phyloP scores from a whole-genome alignment of 2,113 vertebrate genomes.

The Macquaria australasica region DNA sequence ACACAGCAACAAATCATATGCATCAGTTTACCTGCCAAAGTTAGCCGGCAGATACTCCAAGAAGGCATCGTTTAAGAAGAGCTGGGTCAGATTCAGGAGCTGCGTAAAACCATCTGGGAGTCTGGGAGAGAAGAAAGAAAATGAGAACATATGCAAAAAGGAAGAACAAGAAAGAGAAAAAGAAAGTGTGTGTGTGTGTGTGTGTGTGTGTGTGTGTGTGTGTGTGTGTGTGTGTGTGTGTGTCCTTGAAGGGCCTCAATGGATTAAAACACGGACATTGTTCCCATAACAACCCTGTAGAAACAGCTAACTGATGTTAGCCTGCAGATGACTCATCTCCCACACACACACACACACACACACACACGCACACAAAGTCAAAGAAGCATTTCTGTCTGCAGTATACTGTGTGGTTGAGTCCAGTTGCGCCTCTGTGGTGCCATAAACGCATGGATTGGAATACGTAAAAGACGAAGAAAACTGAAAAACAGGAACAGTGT shows the following conservation, averaged over 20 bases:
- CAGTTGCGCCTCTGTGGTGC: neutral
- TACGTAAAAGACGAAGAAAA: neutral
- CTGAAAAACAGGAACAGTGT: neutral
- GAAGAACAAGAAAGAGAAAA: constrained; percentile 13
- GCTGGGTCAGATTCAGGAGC: constrained; percentile 98
- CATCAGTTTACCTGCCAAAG: constrained; percentile 94
- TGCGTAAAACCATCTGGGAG: constrained; percentile 99
- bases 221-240: neutral
- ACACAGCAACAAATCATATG: constrained; percentile 23
- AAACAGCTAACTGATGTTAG: constrained; percentile 42
- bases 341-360: constrained; percentile 11
- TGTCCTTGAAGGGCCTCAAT: constrained; percentile 35
- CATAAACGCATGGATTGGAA: neutral
- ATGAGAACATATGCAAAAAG: constrained; percentile 5
- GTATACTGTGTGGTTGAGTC: neutral
- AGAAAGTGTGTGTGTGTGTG: constrained; percentile 21
- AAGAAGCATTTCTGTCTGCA: constrained; percentile 28
- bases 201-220: too few species aligned
- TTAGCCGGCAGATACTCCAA: constrained; percentile 98
- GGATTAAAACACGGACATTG: constrained; percentile 38
- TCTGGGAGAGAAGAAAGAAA: constrained; percentile 79
- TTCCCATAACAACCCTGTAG: constrained; percentile 52
- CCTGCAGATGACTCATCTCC: constrained; percentile 63
- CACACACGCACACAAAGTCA: neutral
- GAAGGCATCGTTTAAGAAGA: constrained; percentile 99